Percentiles rank a stretch among this genome's conserved stretches.
phyloP scores from a whole-genome alignment of 1,140 invertebrate species.

The Pseudomyrmex concolor region DNA sequence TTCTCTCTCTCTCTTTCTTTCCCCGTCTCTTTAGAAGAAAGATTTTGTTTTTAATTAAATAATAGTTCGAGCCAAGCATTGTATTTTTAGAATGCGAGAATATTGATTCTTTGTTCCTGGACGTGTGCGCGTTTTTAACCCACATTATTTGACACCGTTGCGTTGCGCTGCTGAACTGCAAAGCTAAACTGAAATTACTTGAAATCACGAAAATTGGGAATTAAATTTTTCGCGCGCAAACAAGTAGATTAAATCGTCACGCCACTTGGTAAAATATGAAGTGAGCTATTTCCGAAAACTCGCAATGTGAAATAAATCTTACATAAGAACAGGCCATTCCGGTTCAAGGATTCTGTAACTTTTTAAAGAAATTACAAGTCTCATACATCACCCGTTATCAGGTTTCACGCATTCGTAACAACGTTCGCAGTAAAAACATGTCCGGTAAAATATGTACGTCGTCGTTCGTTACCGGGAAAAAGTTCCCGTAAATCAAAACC shows the following conservation, averaged over 20 bases:
- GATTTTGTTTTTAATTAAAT: too few species aligned
- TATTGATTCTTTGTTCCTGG: background rate
- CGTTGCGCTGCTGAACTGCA: too few species aligned
- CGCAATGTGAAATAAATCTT: conserved; percentile 5
- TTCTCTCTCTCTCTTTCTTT: too few species aligned
- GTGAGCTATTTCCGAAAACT: too few species aligned
- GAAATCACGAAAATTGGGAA: conserved; percentile 10
- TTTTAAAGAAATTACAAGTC: conserved; percentile 59
- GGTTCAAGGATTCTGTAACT: conserved; percentile 45
- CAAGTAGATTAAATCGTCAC: background rate
- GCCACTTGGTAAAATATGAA: background rate
- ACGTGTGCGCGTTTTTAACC: background rate
- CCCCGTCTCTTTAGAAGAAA: too few species aligned
- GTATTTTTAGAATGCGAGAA: background rate
- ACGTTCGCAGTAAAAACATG: conserved; percentile 38
- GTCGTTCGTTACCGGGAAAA: conserved; percentile 52
- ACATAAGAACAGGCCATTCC: conserved; percentile 27
- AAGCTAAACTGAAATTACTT: background rate
- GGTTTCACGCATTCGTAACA: conserved; percentile 56
- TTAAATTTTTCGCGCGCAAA: conserved; percentile 12
- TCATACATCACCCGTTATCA: conserved; percentile 54
- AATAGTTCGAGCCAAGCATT: too few species aligned
- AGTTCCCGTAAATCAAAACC: conserved; percentile 53
- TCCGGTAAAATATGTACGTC: conserved; percentile 51
- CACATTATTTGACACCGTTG: background rate